Evolutionary conservation across 2,113 vertebrate species (phyloP).

Genomic region (Microtus oregoni): DNA sequence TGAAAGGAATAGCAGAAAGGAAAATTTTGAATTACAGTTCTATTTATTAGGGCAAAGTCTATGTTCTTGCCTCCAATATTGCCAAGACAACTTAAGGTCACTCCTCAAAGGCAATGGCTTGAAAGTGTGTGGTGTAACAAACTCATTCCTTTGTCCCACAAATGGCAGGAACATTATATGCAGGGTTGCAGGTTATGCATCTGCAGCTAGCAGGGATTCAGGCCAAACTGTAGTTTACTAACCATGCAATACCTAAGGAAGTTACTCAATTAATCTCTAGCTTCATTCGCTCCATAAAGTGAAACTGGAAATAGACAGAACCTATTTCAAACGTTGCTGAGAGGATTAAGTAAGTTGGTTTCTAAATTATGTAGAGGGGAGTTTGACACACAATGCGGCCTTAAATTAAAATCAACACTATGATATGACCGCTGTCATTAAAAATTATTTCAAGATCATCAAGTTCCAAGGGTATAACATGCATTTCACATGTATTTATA

Average conservation of each 20-base stretch:
- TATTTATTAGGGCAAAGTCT: background rate
- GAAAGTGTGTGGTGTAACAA: fast-evolving
- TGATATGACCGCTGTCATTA: background rate
- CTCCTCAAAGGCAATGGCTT: background rate
- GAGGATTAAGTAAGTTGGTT: background rate
- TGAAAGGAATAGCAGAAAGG: background rate
- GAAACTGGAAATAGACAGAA: background rate
- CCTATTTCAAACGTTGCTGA: background rate
- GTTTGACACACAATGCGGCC: background rate
- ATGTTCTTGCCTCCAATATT: background rate
- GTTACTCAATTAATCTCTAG: background rate
- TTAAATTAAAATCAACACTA: conserved; percentile 16
- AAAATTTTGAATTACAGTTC: background rate
- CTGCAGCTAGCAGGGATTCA: background rate
- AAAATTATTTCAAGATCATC: background rate
- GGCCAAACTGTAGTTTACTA: background rate
- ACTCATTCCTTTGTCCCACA: background rate
- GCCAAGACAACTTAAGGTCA: background rate
- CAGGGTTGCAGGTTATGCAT: background rate
- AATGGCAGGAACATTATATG: background rate
- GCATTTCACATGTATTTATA: background rate
- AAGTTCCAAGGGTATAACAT: background rate
- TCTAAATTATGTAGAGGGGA: background rate
- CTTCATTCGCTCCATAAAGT: conserved; percentile 23
- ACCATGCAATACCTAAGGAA: background rate